Evolutionary conservation across 2,113 vertebrate genomes (phyloP).

Genomic region (Mastomys natalensis): DNA sequence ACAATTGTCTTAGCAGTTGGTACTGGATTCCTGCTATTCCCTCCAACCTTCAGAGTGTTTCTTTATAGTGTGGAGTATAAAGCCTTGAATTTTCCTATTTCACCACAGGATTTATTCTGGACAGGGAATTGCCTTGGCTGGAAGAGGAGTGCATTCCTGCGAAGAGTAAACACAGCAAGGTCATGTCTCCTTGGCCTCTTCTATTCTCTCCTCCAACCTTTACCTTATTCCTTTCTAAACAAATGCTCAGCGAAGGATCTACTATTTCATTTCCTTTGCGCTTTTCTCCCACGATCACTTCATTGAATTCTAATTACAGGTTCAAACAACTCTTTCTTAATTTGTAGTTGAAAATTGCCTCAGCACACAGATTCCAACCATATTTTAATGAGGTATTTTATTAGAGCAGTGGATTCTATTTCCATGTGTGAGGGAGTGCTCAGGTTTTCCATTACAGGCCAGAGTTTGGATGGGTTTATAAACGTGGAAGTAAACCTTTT

Average conservation of each 20-base stretch:
- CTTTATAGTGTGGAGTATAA: neutral
- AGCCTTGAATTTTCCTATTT: neutral
- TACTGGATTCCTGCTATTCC: neutral
- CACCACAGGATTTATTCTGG: neutral
- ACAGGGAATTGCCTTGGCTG: neutral
- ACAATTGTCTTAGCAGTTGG: neutral
- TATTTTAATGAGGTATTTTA: slow-evolving; percentile 75
- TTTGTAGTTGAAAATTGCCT: slow-evolving; percentile 58
- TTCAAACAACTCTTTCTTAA: slow-evolving; percentile 65
- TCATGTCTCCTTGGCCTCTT: neutral
- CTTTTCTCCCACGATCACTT: slow-evolving; percentile 45
- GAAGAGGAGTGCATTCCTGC: neutral
- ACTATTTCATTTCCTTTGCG: slow-evolving; percentile 65
- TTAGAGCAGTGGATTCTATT: slow-evolving; percentile 7
- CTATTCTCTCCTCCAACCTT: neutral
- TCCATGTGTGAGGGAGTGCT: slow-evolving; percentile 32
- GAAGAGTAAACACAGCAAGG: neutral
- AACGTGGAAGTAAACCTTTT: slow-evolving; percentile 76
- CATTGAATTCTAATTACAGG: slow-evolving; percentile 72
- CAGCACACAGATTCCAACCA: neutral
- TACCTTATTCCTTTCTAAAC: slow-evolving; percentile 32
- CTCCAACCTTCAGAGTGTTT: neutral
- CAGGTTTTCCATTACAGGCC: slow-evolving; percentile 67
- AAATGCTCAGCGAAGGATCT: slow-evolving; percentile 49
- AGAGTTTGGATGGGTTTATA: slow-evolving; percentile 53